Base-by-base conservation (phyloP, 1,140 invertebrate genomes). In the Chrysoperla carnea region DNA sequence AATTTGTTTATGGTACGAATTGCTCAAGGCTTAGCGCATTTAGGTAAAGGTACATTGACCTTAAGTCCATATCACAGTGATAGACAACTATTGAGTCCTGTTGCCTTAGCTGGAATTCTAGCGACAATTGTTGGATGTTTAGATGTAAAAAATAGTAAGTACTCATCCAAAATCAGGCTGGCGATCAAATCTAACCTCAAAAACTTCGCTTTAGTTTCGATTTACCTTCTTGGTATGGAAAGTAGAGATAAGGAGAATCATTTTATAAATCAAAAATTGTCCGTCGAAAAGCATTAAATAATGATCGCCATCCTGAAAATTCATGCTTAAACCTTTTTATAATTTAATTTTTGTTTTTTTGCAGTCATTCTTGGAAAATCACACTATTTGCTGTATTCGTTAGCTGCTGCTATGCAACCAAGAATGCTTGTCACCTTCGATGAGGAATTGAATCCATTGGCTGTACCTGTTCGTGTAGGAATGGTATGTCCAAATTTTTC, bases 381-480 rank as follows among this genome's bases (percentile, higher is more conserved):
- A 13, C 95, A 99, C 59, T 99, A 99, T 61, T 67, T 99, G 40
- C 62, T 99, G 29, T 99, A 95, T 63, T 88, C 88, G 1, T 61
- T 99, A 50, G 90, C 93, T 6, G 80, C 92, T 1, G 93, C 95
- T 9, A 98, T 99, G 83, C 94, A 99, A 58, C 94, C 96, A 0
- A 76, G 96, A 47, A 97, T 98, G 93, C 62, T 99, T n/a, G 90
- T 98, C 5, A 99, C 96, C n/a, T 91, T 99, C 51, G 89, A 99
- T 64, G 92, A 97, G 59, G 81, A 94, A 44, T 65, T 98, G 9
- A 85, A 89, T 58, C 89, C 94, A 37, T 61, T 98, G 36, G 85
- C 93, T 45, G 91, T 98, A 5, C 85, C 89, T 29, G 96, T 99
- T 1, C 74, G 96, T 51, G 96, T 99, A 49, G 96, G 96, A 58